Evolutionary conservation across 2,797 vertebrate species (phyloP).

Genomic region (Heteromormyrus szaboi): DNA sequence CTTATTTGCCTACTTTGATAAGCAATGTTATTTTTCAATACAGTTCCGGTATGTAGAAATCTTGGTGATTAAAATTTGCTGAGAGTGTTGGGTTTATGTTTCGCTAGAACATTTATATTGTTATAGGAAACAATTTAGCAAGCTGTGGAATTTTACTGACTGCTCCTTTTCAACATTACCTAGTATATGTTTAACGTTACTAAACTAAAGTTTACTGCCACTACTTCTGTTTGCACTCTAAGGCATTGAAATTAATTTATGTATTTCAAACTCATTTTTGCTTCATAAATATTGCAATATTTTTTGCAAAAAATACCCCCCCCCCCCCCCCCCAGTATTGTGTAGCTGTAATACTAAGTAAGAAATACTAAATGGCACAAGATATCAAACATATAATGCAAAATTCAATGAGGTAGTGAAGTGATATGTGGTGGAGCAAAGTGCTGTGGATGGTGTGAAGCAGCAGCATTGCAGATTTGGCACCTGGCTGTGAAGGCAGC

Average conservation of each 20-base stretch:
- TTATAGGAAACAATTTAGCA: not conserved
- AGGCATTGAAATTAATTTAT: too few relatives aligned
- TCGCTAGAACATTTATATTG: not conserved
- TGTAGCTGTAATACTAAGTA: not conserved
- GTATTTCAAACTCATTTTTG: not conserved
- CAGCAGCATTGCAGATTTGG: not conserved
- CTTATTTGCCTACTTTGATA: not conserved
- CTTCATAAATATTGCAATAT: not conserved
- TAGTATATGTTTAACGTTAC: not conserved
- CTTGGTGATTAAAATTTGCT: not conserved
- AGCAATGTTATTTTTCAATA: not conserved
- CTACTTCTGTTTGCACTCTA: not conserved
- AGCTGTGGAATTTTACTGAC: not conserved
- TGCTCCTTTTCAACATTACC: not conserved
- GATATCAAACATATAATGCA: not conserved
- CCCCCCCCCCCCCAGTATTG: not conserved
- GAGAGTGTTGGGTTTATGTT: not conserved
- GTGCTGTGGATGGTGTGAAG: not conserved
- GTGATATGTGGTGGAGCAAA: not conserved
- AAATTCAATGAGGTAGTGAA: not conserved
- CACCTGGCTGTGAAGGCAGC: not conserved
- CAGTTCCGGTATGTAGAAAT: not conserved
- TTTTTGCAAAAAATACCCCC: not conserved
- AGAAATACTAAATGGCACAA: not conserved
- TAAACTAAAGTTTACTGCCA: not conserved